Conservation (phyloP, 1,140 invertebrate genomes). For the Radopholus similis region DNA sequence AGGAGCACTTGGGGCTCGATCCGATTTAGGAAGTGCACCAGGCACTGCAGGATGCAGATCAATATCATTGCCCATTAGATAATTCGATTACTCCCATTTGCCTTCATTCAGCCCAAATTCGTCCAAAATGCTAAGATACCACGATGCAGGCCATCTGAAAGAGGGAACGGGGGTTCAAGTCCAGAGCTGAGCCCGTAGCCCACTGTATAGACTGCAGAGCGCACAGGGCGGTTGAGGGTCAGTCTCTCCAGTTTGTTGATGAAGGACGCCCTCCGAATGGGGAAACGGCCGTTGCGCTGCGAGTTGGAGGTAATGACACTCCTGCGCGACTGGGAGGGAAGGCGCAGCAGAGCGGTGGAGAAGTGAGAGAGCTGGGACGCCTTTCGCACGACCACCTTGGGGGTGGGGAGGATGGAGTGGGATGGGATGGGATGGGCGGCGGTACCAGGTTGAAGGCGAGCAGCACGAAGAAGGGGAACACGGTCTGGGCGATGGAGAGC, state of each 20-base stretch:
- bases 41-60: too few species aligned
- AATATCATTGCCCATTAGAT: too few species aligned
- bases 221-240: neutral
- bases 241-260: slow-evolving; percentile 21
- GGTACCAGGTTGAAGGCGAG: slow-evolving; percentile 50
- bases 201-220: slow-evolving; percentile 16
- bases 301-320: neutral
- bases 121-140: neutral
- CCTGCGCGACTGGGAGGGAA: neutral
- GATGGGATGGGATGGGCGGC: neutral
- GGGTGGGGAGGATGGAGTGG: neutral
- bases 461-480: slow-evolving; percentile 50
- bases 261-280: neutral
- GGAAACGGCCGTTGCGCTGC: neutral
- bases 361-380: neutral
- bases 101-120: neutral
- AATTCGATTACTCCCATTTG: slow-evolving; percentile 34
- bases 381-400: neutral
- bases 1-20: too few species aligned
- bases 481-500: slow-evolving; percentile 49
- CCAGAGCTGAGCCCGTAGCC: too few species aligned
- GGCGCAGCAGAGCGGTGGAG: neutral
- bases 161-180: too few species aligned
- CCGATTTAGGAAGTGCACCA: too few species aligned
- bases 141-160: slow-evolving; percentile 22